Percentiles rank a stretch among this genome's conserved stretches.
phyloP scores from a whole-genome alignment of 2,888 invertebrate genomes.

The Epinotia ramella region DNA sequence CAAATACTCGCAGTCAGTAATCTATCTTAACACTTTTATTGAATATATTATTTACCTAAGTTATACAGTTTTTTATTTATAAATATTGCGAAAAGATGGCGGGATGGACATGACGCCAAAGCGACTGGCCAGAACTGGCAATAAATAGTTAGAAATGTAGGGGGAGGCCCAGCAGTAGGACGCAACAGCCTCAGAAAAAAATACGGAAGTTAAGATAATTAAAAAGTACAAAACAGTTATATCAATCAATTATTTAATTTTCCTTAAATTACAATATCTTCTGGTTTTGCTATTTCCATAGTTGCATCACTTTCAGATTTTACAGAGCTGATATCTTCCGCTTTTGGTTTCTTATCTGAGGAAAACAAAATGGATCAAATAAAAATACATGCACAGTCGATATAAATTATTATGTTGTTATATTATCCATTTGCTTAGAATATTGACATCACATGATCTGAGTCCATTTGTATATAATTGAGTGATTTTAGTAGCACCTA shows the following conservation, averaged over 20 bases:
- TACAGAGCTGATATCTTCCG: constrained; percentile 15
- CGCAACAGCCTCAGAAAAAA: no score
- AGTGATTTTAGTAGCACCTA: no score
- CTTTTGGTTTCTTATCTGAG: constrained; percentile 53
- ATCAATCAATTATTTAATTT: background rate
- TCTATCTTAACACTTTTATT: constrained; percentile 52
- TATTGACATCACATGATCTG: no score
- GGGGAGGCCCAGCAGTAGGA: no score
- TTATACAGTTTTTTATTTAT: constrained; percentile 19
- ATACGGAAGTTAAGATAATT: no score
- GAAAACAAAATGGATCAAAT: constrained; percentile 40
- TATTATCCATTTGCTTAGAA: no score
- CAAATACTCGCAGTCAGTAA: constrained; percentile 50
- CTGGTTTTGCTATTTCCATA: constrained; percentile 41
- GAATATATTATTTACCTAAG: constrained; percentile 52
- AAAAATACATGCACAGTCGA: background rate
- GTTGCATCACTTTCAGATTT: constrained; percentile 53
- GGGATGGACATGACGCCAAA: no score
- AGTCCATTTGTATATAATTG: no score
- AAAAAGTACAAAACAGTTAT: background rate
- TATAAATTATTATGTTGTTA: background rate
- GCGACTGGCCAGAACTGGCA: no score
- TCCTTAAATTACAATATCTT: constrained; percentile 48
- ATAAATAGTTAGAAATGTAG: no score
- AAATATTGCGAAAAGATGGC: background rate